Conservation (phyloP, 2,797 vertebrate species). For the Lutjanus campechanus region DNA sequence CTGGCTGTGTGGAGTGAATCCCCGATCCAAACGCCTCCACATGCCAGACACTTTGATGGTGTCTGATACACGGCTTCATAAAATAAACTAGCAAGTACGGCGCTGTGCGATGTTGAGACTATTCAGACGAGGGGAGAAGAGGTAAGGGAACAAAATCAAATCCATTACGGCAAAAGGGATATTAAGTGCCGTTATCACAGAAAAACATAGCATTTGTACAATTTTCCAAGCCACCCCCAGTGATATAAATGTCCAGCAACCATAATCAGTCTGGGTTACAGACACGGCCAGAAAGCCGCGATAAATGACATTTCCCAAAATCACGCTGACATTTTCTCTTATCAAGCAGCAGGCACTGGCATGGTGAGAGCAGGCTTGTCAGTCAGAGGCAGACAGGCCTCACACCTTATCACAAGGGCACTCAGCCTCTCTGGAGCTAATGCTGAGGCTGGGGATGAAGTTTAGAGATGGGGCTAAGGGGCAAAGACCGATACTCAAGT, state of each 20-base stretch:
- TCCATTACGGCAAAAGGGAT: slow-evolving; percentile 71
- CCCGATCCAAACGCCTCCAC: slow-evolving; percentile 74
- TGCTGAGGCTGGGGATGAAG: slow-evolving; percentile 73
- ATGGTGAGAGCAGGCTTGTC: slow-evolving; percentile 86
- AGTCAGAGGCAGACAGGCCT: slow-evolving; percentile 87
- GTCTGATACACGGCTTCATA: slow-evolving; percentile 62
- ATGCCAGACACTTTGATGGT: slow-evolving; percentile 65
- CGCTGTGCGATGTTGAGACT: slow-evolving; percentile 47
- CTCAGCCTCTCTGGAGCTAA: slow-evolving; percentile 81
- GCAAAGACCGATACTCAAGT: slow-evolving; percentile 56
- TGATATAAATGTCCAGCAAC: slow-evolving; percentile 85
- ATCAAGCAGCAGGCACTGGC: slow-evolving; percentile 87
- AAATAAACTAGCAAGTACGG: slow-evolving; percentile 65
- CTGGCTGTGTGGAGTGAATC: slow-evolving; percentile 72
- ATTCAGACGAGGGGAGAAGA: slow-evolving; percentile 55
- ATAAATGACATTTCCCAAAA: slow-evolving; percentile 90
- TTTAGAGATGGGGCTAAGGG: slow-evolving; percentile 72
- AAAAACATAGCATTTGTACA: slow-evolving; percentile 79
- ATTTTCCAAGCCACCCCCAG: slow-evolving; percentile 77
- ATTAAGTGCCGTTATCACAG: slow-evolving; percentile 77
- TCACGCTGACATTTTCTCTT: slow-evolving; percentile 89
- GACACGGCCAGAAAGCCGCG: slow-evolving; percentile 80
- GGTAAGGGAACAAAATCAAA: slow-evolving; percentile 71
- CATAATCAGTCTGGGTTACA: slow-evolving; percentile 84
- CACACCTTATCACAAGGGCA: slow-evolving; percentile 87